A percentile compares a stretch with the other conserved stretches of the same genome.
Conservation (phyloP, 2,888 invertebrate species). For the Drosophila formosana region DNA sequence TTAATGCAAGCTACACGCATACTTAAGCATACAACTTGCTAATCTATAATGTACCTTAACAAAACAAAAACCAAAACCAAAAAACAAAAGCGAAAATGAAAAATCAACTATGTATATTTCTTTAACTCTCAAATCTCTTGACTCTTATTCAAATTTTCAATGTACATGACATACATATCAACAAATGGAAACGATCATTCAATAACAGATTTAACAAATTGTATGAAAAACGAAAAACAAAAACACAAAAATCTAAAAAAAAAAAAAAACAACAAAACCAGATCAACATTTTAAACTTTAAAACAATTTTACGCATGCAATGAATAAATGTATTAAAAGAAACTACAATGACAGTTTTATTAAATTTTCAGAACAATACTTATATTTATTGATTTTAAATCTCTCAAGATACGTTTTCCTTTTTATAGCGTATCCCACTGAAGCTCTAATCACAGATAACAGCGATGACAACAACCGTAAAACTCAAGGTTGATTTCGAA, state of each 20-base stretch:
- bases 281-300: constrained; percentile 79
- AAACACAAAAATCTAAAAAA: constrained; percentile 7
- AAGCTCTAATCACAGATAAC: too few relatives aligned
- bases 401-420: too few relatives aligned
- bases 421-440: too few relatives aligned
- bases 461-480: too few relatives aligned
- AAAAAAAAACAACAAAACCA: constrained; percentile 31
- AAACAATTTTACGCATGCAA: constrained; percentile 79
- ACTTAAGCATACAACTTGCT: constrained; percentile 45
- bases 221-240: constrained; percentile 45
- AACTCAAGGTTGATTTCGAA: too few relatives aligned
- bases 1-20: constrained; percentile 26
- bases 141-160: constrained; percentile 78
- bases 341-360: constrained; percentile 7
- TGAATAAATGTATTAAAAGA: constrained; percentile 76
- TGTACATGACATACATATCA: constrained; percentile 67
- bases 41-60: constrained; percentile 65
- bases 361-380: not conserved
- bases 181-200: constrained; percentile 50
- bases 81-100: constrained; percentile 41
- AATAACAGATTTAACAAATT: constrained; percentile 56
- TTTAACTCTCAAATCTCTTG: constrained; percentile 72
- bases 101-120: constrained; percentile 70
- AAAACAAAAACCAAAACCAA: constrained; percentile 34
- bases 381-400: too few relatives aligned